Base-by-base conservation (phyloP, 2,113 vertebrate genomes). In the Sphaerodactylus townsendi region DNA sequence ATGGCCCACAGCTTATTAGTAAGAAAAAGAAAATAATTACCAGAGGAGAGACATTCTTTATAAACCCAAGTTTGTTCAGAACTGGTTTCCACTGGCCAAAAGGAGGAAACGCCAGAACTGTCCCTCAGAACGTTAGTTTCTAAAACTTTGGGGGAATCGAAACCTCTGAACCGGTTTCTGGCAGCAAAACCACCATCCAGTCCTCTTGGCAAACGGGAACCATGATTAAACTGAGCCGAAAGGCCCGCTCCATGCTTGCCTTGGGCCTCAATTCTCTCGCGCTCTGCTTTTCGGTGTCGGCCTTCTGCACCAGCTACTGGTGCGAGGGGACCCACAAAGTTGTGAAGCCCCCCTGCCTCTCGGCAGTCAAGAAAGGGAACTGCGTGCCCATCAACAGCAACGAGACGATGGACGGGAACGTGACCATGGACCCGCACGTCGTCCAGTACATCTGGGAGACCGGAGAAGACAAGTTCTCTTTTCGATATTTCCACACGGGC, bases 371-470 rank as follows among this genome's bases (percentile, higher is more conserved):
- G 90, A 96, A 96, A 93, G 96, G 96, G 94, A 96, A 96, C 94
- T 97, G 97, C 37, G 94, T 93, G 30, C 93, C 96, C 82, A 95
- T 94, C 93, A 94, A 95, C 92, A 96, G 95, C 77, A 95, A 96
- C 5, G 82, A 77, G 37, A 68, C 95, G 81, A 86, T 95, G 94
- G 92, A 93, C 85, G n/a, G 94, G 94, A 92, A 94, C 89, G 85
- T 96, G 95, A 91, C 80, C 92, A 85, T 83, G 73, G 84, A 91
- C 23, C 95, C 94, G 82, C 96, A 97, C 2, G 96, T 95, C 0
- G 97, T 97, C n/a, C 96, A 97, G 72, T 97, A 97, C 90, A 97
- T 96, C 93, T 97, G 97, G 96, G 97, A 97, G 94, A 97, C 96
- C 0, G 97, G 97, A 21, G 97, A 97, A 81, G 97, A 97, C 94